These are phyloP conservation scores for Trachurus trachurus DNA, from an alignment of 2,797 vertebrate species.

Conservation along the genomic window DNA sequence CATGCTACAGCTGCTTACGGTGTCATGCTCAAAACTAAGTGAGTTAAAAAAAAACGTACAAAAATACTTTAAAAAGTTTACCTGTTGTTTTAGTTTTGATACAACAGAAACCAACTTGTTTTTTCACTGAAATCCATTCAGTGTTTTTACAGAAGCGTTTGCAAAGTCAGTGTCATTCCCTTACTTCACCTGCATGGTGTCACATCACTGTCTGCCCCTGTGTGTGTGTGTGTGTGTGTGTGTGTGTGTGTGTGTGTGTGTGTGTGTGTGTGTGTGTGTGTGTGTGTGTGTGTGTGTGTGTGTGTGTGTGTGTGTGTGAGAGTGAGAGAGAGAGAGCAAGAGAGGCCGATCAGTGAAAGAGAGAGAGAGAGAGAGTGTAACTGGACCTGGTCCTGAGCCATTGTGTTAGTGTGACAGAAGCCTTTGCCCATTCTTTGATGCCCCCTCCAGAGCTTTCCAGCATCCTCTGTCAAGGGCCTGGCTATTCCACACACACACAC, in stretches of 20 bases:
- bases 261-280: conserved; percentile 21
- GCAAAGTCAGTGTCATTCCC: conserved; percentile 72
- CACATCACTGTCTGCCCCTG: conserved; percentile 70
- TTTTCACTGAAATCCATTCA: not conserved
- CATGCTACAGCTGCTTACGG: no score
- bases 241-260: conserved; percentile 18
- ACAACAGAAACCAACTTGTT: not conserved
- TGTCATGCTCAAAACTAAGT: no score
- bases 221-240: conserved; percentile 28
- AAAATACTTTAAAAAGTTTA: not conserved
- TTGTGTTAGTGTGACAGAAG: conserved; percentile 66
- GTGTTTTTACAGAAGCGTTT: conserved; percentile 1
- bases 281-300: conserved; percentile 17
- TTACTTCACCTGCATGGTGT: conserved; percentile 81
- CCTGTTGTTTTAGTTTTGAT: not conserved
- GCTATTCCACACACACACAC: conserved; percentile 30
- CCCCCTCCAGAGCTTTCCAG: conserved; percentile 63
- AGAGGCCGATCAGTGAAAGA: no score
- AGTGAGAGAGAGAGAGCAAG: no score
- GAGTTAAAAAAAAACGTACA: no score
- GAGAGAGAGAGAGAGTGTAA: conserved; percentile 13
- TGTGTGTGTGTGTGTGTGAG: conserved; percentile 19
- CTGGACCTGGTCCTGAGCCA: conserved; percentile 56
- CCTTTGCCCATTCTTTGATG: conserved; percentile 73
- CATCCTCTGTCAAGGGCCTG: conserved; percentile 50